Evolutionary conservation across 1,140 invertebrate genomes (phyloP).

Genomic region (Scaptomyza pallida): DNA sequence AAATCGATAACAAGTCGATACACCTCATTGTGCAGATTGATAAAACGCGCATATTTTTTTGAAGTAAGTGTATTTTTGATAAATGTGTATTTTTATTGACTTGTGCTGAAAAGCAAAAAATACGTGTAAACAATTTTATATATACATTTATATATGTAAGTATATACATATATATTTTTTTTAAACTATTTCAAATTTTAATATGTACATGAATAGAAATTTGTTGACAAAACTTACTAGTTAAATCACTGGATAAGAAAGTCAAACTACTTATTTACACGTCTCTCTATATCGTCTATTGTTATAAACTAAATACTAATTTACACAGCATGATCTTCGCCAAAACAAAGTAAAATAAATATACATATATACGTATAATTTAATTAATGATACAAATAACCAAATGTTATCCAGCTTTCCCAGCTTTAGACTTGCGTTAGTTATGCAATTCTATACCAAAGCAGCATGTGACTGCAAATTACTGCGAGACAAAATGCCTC

Average conservation of each 20-base stretch:
- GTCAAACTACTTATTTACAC: background rate
- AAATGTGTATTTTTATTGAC: slow-evolving; percentile 73
- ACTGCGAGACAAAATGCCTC: slow-evolving; percentile 65
- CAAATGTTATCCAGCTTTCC: slow-evolving; percentile 32
- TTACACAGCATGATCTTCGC: slow-evolving; percentile 68
- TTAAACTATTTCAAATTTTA: slow-evolving; percentile 22
- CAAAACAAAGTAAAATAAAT: slow-evolving; percentile 67
- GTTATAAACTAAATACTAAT: slow-evolving; percentile 66
- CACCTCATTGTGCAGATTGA: too few species aligned
- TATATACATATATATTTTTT: slow-evolving; percentile 42
- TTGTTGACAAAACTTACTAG: slow-evolving; percentile 64
- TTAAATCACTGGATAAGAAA: slow-evolving; percentile 74
- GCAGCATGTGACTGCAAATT: slow-evolving; percentile 39
- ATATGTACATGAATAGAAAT: slow-evolving; percentile 63
- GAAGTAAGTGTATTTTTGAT: slow-evolving; percentile 48
- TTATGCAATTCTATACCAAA: slow-evolving; percentile 62
- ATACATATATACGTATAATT: slow-evolving; percentile 59
- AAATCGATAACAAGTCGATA: too few species aligned
- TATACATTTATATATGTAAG: too few species aligned
- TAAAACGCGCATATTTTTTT: slow-evolving; percentile 21
- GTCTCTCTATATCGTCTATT: background rate
- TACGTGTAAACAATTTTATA: slow-evolving; percentile 56
- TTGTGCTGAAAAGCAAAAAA: slow-evolving; percentile 71
- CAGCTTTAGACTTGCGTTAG: slow-evolving; percentile 64
- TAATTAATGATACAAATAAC: slow-evolving; percentile 29